Percentiles rank a stretch among this genome's conserved stretches.
Evolutionary conservation across 2,888 invertebrate species (phyloP).

Genomic region (Ichneumon xanthorius): DNA sequence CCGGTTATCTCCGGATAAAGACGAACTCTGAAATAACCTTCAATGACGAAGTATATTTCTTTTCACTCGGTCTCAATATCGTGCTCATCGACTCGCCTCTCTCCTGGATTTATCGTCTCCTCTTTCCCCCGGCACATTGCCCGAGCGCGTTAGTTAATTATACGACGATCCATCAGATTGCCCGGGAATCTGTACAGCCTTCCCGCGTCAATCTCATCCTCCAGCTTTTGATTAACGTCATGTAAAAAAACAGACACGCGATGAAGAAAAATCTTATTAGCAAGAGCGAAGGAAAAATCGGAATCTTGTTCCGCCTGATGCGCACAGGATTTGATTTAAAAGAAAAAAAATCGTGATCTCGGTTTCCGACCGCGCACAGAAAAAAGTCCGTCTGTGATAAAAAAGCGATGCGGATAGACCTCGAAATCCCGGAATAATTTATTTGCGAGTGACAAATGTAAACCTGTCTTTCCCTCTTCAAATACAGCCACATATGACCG

Average conservation of each 20-base stretch:
- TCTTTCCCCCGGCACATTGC: conserved; percentile 7
- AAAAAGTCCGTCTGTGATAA: no score
- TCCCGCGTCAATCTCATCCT: conserved; percentile 20
- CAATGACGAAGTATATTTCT: conserved; percentile 62
- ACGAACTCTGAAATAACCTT: conserved; percentile 60
- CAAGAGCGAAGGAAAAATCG: not conserved
- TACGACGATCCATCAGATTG: conserved; percentile 51
- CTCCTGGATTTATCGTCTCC: conserved; percentile 34
- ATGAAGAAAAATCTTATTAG: not conserved
- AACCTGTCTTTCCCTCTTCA: not conserved
- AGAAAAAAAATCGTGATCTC: no score
- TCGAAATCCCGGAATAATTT: no score
- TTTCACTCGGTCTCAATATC: conserved; percentile 44
- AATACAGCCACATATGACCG: not conserved
- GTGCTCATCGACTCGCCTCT: conserved; percentile 45
- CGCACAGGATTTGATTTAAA: not conserved
- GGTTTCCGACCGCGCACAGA: no score
- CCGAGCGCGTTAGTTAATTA: conserved; percentile 33
- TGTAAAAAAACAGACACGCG: not conserved
- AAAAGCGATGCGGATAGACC: no score
- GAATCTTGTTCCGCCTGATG: not conserved
- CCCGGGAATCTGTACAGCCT: conserved; percentile 19
- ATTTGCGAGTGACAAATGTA: conserved; percentile 6
- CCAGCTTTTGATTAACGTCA: not conserved
- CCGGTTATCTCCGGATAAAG: conserved; percentile 57